phyloP scores from a whole-genome alignment of 2,797 vertebrate species.

The Serranus cabrilla region DNA sequence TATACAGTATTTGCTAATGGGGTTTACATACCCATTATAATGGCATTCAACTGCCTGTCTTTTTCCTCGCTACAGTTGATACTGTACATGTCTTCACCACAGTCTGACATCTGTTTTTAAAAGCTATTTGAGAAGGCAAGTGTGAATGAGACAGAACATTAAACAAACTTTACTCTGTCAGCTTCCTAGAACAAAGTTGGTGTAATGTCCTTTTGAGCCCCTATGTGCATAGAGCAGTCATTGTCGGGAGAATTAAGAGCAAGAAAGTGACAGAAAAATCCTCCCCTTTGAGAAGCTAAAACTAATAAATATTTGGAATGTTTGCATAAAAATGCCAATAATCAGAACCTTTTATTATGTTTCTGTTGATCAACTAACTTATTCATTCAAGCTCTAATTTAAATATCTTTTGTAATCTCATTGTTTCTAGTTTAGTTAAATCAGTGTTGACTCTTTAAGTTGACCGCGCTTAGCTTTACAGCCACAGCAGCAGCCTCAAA shows the following conservation, averaged over 20 bases:
- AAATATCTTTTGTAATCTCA: neutral
- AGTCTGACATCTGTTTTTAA: neutral
- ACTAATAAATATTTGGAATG: neutral
- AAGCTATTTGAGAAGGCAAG: too few species aligned
- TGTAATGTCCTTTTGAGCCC: too few species aligned
- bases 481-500: slow-evolving; percentile 58
- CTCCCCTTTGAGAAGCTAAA: neutral
- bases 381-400: neutral
- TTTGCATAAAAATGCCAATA: too few species aligned
- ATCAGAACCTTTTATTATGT: neutral
- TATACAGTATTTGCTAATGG: neutral
- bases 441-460: slow-evolving; percentile 15
- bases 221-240: too few species aligned
- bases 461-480: slow-evolving; percentile 17
- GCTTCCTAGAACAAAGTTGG: too few species aligned
- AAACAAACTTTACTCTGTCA: too few species aligned
- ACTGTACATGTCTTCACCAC: neutral
- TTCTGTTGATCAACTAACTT: neutral
- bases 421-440: neutral
- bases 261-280: too few species aligned
- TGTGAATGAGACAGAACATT: too few species aligned
- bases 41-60: neutral
- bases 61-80: neutral
- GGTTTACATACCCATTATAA: neutral
- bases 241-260: too few species aligned